These are phyloP conservation scores for Catharus ustulatus DNA, from an alignment of 2,797 vertebrate species.

Conservation along the genomic window DNA sequence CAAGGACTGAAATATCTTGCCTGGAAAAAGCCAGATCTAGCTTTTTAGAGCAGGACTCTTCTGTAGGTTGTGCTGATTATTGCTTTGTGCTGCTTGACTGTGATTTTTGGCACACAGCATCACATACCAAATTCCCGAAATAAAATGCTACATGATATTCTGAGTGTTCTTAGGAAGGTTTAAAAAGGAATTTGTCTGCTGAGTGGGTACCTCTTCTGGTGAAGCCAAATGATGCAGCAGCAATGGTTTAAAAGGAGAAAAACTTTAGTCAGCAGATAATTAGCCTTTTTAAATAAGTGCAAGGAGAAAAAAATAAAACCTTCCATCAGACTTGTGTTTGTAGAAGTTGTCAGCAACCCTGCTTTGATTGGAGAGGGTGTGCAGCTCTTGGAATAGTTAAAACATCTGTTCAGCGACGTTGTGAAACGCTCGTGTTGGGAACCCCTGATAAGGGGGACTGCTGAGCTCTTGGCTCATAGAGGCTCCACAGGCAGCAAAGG, in stretches of 20 bases:
- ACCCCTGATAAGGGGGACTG: slow-evolving; percentile 71
- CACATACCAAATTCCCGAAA: slow-evolving; percentile 76
- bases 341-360: slow-evolving; percentile 53
- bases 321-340: slow-evolving; percentile 19
- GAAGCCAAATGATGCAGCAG: slow-evolving; percentile 58
- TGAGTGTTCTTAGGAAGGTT: slow-evolving; percentile 69
- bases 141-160: slow-evolving; percentile 76
- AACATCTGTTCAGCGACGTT: slow-evolving; percentile 74
- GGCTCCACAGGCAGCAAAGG: slow-evolving; percentile 58
- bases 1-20: slow-evolving; percentile 54
- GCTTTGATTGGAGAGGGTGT: slow-evolving; percentile 66
- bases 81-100: slow-evolving; percentile 74
- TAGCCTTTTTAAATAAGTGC: slow-evolving; percentile 36
- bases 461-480: slow-evolving; percentile 47
- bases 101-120: slow-evolving; percentile 75
- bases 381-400: slow-evolving; percentile 73
- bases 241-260: slow-evolving; percentile 35
- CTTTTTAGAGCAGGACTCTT: slow-evolving; percentile 26
- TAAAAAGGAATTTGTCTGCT: slow-evolving; percentile 70
- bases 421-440: slow-evolving; percentile 71
- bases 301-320: background rate
- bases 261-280: slow-evolving; percentile 53
- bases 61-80: slow-evolving; percentile 79
- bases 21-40: background rate
- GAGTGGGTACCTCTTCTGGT: slow-evolving; percentile 56